Base-by-base conservation (phyloP, 2,888 invertebrate genomes). In the Norana najaformis region DNA sequence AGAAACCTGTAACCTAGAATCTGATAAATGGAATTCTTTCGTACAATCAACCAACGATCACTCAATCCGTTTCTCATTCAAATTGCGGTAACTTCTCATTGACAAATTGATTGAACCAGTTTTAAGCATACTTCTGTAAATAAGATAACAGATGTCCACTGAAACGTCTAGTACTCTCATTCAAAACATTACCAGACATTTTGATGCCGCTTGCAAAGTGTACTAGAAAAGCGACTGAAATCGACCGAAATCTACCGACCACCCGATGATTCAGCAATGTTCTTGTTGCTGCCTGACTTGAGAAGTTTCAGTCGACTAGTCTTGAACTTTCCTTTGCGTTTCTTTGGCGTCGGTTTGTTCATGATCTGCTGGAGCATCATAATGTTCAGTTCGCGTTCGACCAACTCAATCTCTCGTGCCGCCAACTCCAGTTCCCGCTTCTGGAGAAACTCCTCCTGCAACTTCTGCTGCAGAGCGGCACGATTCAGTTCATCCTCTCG, bases 401-500 rank as follows among this genome's bases (percentile, higher is more conserved):
- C 96, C 91, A 99, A 96, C 95, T 98, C 97, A 91, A 98, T 97
- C 95, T 99, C 99, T 90, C 98, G 96, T 93, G 97, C 97, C 93
- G 97, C 97, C 93, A 99, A 95, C 95, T 98, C 98, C 93, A 97
- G 96, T 93, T 95, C 96, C 92, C 97, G 96, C 95, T 97, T 97
- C 93, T 97, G 96, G 91, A 99, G 96, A 94, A 97, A 96, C 95
- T 97, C 97, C 93, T 98, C 98, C 94, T 97, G 96, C 93, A 97
- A 96, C 93, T 97, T 96, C 95, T 98, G 98, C 94, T 98, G 97
- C 92, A 97, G 96, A 94, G 97, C 97, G n/a, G 97, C 97, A 92
- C 97, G 96, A 6, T 97, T 97, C 91, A 99, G 96, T 95, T 98
- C 98, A 95, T 98, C 98, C 95, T 99, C 98, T 93, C 98, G 88